Percentiles rank a stretch among this genome's conserved stretches.
Evolutionary conservation across 2,113 vertebrate species (phyloP).

Genomic region (Silurus glanis): DNA sequence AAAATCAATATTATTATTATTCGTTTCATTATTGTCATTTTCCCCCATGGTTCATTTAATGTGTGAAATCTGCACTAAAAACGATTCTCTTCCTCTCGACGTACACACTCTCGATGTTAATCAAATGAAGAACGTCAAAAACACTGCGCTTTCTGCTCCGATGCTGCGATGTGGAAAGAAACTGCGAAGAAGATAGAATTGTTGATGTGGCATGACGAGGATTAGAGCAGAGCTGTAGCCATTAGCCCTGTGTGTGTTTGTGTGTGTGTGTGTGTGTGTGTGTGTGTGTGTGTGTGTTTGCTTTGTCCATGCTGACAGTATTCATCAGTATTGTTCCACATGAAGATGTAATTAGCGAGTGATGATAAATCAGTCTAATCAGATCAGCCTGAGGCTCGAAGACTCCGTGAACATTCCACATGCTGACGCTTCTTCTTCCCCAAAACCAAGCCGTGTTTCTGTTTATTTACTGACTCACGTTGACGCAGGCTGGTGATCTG

Average conservation of each 20-base stretch:
- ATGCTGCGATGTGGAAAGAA: neutral
- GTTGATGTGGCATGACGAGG: neutral
- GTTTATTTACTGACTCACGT: neutral
- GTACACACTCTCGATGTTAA: neutral
- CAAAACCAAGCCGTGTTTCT: neutral
- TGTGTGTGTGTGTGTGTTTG: neutral
- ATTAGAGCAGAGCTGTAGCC: neutral
- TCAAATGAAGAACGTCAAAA: neutral
- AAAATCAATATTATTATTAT: neutral
- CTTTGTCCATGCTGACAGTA: neutral
- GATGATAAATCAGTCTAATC: constrained; percentile 5
- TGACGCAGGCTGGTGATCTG: neutral
- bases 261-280: neutral
- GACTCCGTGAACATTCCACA: neutral
- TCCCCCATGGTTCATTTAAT: neutral
- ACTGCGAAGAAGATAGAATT: neutral
- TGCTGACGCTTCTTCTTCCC: neutral
- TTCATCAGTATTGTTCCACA: constrained; percentile 4
- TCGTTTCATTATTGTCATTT: neutral
- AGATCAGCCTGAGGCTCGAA: neutral
- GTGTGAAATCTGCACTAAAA: neutral
- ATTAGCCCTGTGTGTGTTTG: neutral
- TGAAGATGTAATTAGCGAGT: neutral
- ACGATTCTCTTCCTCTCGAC: neutral
- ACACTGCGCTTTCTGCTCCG: neutral